phyloP scores from a whole-genome alignment of 92 coral and sea anemone species.

The Parazoanthus atlanticus region DNA sequence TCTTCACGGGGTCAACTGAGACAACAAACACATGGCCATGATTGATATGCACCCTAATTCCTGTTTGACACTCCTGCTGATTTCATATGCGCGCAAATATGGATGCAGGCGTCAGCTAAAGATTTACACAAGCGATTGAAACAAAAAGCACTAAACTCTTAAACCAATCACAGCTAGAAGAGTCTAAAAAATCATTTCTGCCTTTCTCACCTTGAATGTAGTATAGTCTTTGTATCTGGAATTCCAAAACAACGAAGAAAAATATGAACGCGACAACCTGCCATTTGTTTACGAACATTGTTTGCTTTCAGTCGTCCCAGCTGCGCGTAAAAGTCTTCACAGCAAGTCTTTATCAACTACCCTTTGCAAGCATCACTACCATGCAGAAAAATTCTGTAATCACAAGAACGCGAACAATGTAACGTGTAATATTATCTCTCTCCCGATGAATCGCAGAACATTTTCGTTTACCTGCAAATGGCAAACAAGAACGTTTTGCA shows the following conservation, averaged over 20 bases:
- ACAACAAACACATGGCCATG: not conserved
- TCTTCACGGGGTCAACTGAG: not conserved
- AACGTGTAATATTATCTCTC: not conserved
- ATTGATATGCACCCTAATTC: not conserved
- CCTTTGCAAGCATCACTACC: not conserved
- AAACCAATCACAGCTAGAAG: not conserved
- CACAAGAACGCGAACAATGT: not conserved
- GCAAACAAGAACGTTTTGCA: not conserved
- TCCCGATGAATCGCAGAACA: not conserved
- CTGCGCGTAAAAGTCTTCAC: constrained; percentile 2
- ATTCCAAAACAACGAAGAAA: constrained; percentile 65
- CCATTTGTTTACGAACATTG: constrained; percentile 79
- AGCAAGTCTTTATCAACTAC: constrained; percentile 16
- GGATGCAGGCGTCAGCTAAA: too few relatives aligned
- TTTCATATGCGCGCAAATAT: not conserved
- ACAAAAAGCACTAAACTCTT: not conserved
- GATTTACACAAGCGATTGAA: not conserved
- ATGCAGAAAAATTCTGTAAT: constrained; percentile 12
- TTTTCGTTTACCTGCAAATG: not conserved
- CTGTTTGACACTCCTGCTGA: not conserved
- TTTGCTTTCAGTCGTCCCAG: constrained; percentile 1
- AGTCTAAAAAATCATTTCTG: not conserved
- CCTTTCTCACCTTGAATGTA: constrained; percentile 26
- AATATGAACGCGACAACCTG: constrained; percentile 50
- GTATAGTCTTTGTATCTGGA: constrained; percentile 70